A percentile compares a stretch with the other conserved stretches of the same genome.
phyloP scores from a whole-genome alignment of 2,113 vertebrate genomes.

The Xerus inauris region DNA sequence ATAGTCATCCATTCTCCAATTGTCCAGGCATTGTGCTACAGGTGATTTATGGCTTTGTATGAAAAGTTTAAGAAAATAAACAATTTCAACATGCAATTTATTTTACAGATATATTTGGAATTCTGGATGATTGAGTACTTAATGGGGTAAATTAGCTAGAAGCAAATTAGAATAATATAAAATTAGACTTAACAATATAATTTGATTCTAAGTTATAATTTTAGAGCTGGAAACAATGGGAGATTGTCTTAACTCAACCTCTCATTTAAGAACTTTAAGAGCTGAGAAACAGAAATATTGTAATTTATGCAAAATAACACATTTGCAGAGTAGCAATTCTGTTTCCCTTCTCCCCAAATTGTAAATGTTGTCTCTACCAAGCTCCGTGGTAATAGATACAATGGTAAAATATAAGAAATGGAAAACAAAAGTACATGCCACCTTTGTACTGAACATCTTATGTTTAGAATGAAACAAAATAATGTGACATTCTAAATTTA shows the following conservation, averaged over 20 bases:
- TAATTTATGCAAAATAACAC: conserved; percentile 8
- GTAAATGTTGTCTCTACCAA: neutral
- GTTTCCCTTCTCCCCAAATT: neutral
- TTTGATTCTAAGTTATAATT: conserved; percentile 47
- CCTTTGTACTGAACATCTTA: neutral
- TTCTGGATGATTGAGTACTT: neutral
- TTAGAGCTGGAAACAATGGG: conserved; percentile 2
- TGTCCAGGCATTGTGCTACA: neutral
- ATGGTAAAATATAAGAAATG: neutral
- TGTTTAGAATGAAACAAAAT: neutral
- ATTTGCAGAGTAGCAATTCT: neutral
- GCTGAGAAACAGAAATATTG: neutral
- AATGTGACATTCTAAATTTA: neutral
- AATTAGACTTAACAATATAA: neutral
- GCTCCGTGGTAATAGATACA: neutral
- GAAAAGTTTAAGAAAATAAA: neutral
- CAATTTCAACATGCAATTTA: neutral
- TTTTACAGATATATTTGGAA: neutral
- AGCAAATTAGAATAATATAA: conserved; percentile 16
- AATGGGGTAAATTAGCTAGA: conserved; percentile 5
- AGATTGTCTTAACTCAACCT: neutral
- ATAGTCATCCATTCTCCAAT: neutral
- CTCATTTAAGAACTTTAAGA: neutral
- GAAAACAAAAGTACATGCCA: neutral
- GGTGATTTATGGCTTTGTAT: neutral